Evolutionary conservation across 1,140 invertebrate species (phyloP), one percentile per base, ranked within the genome.

Genomic region (Aphidius ervi): DNA sequence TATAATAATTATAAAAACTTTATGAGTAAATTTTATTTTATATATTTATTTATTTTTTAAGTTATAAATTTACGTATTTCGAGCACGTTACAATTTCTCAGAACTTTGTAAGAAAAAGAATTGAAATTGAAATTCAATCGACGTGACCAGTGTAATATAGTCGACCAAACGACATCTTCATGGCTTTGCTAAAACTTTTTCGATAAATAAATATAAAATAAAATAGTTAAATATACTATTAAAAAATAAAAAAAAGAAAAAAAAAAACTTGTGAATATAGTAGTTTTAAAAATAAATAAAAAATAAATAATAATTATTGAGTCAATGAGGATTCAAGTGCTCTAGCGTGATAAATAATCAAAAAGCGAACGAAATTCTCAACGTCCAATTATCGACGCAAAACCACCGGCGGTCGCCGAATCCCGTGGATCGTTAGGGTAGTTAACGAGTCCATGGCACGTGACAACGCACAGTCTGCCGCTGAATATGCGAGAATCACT

Each of bases 361-460:
- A 57, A 57, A n/a, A 46, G 43, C 41, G 20, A 31, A 56, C 49
- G 41, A 37, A 62, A 62, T 61, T 61, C 52, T 45, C 52, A 58
- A 40, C 43, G 63, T 65, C 67, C 72, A 74, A 74, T 74, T 72
- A 70, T 72, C 67, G 69, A 67, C 61, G 64, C 20, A 40, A 71
- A 66, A 71, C 67, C 66, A 67, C 67, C 62, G 59, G 56, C 56
- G 64, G 61, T 58, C 56, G 62, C 70, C 69, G 71, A 71, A 74
- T 70, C 71, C 63, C 23, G 23, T 65, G 66, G 70, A 65, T 74
- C 70, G 72, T 74, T 74, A 74, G 72, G 70, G 70, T 67, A 66
- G 72, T 74, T 74, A 74, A 74, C 72, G 72, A 74, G 72, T 72
- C 67, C 64, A 67, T 66, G 71, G 70, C 72, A 74, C 72, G 72